Evolutionary conservation across 2,113 vertebrate species (phyloP).

Genomic region (Muntiacus reevesi): DNA sequence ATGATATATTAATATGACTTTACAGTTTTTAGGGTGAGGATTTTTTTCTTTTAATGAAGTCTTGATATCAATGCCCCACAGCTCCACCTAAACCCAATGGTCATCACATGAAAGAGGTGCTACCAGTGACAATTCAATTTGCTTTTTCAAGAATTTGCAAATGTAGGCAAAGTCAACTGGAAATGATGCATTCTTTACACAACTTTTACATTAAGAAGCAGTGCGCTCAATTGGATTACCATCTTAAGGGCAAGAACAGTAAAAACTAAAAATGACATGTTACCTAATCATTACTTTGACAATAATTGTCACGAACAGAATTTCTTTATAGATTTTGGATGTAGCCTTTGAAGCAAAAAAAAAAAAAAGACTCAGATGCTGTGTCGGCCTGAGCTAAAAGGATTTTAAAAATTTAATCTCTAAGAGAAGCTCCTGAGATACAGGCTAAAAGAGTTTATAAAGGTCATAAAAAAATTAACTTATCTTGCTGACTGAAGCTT

Average conservation of each 20-base stretch:
- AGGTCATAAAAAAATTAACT: constrained; percentile 84
- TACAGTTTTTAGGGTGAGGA: background rate
- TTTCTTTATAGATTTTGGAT: constrained; percentile 74
- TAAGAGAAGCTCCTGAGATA: constrained; percentile 74
- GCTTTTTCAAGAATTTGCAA: constrained; percentile 66
- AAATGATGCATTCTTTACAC: background rate
- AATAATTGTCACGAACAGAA: constrained; percentile 75
- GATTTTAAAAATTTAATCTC: constrained; percentile 81
- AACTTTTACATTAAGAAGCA: constrained; percentile 59
- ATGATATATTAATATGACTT: background rate
- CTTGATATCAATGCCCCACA: background rate
- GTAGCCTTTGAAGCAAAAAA: constrained; percentile 64
- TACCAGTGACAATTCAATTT: constrained; percentile 71
- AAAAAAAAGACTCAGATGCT: constrained; percentile 62
- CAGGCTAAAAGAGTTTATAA: constrained; percentile 82
- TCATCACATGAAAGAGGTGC: constrained; percentile 19
- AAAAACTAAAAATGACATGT: constrained; percentile 67
- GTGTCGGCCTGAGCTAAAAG: constrained; percentile 75
- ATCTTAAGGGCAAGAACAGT: background rate
- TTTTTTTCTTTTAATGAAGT: constrained; percentile 6
- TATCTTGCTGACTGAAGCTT: constrained; percentile 82
- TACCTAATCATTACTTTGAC: constrained; percentile 73
- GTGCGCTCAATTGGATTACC: constrained; percentile 65
- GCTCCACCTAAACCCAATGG: background rate
- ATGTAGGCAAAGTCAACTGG: constrained; percentile 42